Percentiles rank a stretch among this genome's conserved stretches.
Evolutionary conservation across 2,888 invertebrate species (phyloP).

Genomic region (Aelia acuminata): DNA sequence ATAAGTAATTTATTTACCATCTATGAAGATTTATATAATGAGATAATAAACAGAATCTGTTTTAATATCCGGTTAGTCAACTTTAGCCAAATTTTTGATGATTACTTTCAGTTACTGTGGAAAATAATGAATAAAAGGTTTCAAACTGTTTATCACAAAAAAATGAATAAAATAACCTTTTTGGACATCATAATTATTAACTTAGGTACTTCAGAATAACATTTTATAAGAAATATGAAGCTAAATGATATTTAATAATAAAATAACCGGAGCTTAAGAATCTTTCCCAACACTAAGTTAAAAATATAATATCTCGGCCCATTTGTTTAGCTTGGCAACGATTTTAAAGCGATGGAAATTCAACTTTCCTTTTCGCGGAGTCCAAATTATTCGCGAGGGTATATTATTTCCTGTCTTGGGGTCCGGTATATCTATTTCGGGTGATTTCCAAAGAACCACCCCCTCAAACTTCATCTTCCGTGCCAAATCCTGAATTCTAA

Average conservation of each 20-base stretch:
- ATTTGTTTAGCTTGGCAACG: constrained; percentile 2
- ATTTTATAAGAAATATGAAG: too few species aligned
- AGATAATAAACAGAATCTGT: too few species aligned
- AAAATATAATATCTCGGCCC: not conserved
- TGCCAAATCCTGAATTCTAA: constrained; percentile 6
- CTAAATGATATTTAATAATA: not conserved
- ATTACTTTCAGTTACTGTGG: too few species aligned
- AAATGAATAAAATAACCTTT: too few species aligned
- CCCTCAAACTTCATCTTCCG: not conserved
- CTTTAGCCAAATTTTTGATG: too few species aligned
- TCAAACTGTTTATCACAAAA: too few species aligned
- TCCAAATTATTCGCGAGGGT: not conserved
- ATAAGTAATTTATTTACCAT: too few species aligned
- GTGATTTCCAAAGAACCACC: not conserved
- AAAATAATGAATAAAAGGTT: too few species aligned
- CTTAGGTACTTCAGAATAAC: too few species aligned
- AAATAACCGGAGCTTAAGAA: not conserved
- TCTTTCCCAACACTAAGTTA: not conserved
- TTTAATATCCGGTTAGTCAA: too few species aligned
- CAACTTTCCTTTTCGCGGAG: constrained; percentile 2
- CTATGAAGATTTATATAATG: too few species aligned
- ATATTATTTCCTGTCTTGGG: constrained; percentile 18
- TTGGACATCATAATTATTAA: too few species aligned
- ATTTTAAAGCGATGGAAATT: not conserved
- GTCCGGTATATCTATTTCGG: not conserved